These are phyloP conservation scores for Axis porcinus DNA, from an alignment of 2,113 vertebrate species.

Conservation along the genomic window DNA sequence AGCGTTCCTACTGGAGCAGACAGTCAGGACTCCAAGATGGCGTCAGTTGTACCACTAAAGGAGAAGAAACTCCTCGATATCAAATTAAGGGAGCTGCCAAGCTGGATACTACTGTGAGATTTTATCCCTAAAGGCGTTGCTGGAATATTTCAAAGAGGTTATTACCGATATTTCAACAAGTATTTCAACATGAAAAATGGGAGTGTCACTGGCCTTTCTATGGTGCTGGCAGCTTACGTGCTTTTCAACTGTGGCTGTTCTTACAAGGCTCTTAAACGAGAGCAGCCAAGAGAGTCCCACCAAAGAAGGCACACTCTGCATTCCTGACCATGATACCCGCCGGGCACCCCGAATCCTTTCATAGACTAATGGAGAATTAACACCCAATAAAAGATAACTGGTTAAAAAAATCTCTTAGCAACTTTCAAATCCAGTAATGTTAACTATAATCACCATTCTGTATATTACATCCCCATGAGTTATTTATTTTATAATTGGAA, in stretches of 20 bases:
- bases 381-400: neutral
- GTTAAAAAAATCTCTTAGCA: no score
- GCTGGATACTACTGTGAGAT: constrained; percentile 86
- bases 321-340: neutral
- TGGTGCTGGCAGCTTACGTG: constrained; percentile 88
- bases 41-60: constrained; percentile 77
- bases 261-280: constrained; percentile 86
- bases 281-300: neutral
- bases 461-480: neutral
- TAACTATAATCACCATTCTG: neutral
- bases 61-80: constrained; percentile 91
- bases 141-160: constrained; percentile 80
- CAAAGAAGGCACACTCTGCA: neutral
- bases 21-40: constrained; percentile 55
- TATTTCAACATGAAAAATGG: constrained; percentile 94
- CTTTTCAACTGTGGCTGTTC: constrained; percentile 88
- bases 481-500: neutral
- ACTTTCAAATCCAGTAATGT: no score
- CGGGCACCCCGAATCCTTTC: fast-evolving
- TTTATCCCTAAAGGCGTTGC: constrained; percentile 87
- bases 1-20: neutral
- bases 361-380: neutral
- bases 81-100: constrained; percentile 88
- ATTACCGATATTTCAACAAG: constrained; percentile 89
- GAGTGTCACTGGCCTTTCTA: constrained; percentile 87